Conservation (phyloP, 2,888 invertebrate species). For the Chymomyza procnemis region DNA sequence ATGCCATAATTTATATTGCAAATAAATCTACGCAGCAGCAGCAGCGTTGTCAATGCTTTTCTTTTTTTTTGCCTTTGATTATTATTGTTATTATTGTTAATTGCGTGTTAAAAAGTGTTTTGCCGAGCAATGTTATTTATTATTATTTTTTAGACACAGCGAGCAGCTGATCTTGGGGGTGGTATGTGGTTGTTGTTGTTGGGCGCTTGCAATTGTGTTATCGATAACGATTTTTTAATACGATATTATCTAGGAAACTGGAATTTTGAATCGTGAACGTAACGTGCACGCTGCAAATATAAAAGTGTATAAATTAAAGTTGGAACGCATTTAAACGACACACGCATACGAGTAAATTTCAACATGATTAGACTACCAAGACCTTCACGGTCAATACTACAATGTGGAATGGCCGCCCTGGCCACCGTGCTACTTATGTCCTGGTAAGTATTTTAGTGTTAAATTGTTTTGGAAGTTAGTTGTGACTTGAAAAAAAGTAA, state of each 20-base stretch:
- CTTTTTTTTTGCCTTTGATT: slow-evolving; percentile 11
- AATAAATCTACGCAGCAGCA: slow-evolving; percentile 2
- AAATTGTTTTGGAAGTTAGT: too few relatives aligned
- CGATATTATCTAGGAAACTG: background rate
- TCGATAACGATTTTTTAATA: slow-evolving; percentile 1
- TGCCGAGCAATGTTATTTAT: background rate
- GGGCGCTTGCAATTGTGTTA: slow-evolving; percentile 1
- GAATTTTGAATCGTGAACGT: background rate
- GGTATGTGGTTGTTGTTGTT: too few relatives aligned
- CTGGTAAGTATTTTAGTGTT: slow-evolving; percentile 71
- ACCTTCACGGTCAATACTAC: slow-evolving; percentile 52
- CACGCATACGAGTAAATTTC: background rate
- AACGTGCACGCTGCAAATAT: background rate
- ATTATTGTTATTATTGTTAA: background rate
- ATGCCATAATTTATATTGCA: slow-evolving; percentile 54
- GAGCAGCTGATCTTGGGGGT: slow-evolving; percentile 26
- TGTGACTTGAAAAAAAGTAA: too few relatives aligned
- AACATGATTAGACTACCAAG: slow-evolving; percentile 62
- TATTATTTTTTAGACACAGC: slow-evolving; percentile 1
- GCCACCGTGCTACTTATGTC: slow-evolving; percentile 54
- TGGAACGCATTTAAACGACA: background rate
- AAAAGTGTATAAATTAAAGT: background rate
- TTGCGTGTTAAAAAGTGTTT: background rate
- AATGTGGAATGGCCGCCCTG: slow-evolving; percentile 50
- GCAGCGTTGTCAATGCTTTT: too few relatives aligned